phyloP scores from a whole-genome alignment of 2,113 vertebrate genomes.

The Pseudorasbora parva region DNA sequence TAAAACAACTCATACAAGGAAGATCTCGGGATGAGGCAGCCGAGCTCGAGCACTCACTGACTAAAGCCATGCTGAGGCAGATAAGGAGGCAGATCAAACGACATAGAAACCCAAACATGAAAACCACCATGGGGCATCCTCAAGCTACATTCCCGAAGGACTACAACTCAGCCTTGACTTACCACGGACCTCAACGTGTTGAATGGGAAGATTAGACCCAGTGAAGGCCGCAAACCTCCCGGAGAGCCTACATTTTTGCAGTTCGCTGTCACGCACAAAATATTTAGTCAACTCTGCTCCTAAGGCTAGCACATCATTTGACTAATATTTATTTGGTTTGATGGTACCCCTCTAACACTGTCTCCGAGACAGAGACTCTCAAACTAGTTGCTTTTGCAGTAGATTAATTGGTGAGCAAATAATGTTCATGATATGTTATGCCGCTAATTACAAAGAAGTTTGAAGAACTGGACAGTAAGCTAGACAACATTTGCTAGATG shows the following conservation, averaged over 20 bases:
- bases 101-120: conserved; percentile 50
- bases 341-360: neutral
- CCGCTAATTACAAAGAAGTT: neutral
- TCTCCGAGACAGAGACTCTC: conserved; percentile 2
- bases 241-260: neutral
- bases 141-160: conserved; percentile 53
- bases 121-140: conserved; percentile 51
- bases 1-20: conserved; percentile 68
- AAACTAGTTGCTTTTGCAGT: conserved; percentile 7
- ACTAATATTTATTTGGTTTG: conserved; percentile 28
- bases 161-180: conserved; percentile 56
- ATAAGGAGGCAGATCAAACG: conserved; percentile 50
- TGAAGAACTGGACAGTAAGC: neutral
- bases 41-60: conserved; percentile 69
- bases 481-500: neutral
- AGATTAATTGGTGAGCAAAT: neutral
- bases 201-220: conserved; percentile 78
- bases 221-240: conserved; percentile 1
- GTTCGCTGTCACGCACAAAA: neutral
- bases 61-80: conserved; percentile 59
- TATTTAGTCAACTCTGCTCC: conserved; percentile 26
- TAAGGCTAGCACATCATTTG: conserved; percentile 15
- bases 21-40: conserved; percentile 67
- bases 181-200: conserved; percentile 71
- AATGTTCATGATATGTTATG: neutral